A percentile compares a stretch with the other conserved stretches of the same genome.
Conservation (phyloP, 2,888 invertebrate species). For the Aricia artaxerxes region DNA sequence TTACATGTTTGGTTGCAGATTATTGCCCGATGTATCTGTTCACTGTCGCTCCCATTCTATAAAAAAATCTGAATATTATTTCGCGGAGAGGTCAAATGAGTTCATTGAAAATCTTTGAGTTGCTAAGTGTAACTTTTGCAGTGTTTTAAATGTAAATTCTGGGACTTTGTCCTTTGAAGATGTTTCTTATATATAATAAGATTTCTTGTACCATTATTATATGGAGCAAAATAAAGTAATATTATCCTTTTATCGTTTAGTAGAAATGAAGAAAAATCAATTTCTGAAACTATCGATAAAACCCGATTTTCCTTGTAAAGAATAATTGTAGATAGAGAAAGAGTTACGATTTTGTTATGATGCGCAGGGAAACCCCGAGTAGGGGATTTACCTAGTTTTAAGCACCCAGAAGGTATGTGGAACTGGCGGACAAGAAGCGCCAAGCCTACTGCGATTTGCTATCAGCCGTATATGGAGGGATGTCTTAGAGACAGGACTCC, state of each 20-base stretch:
- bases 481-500: not conserved
- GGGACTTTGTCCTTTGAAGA: conserved; percentile 9
- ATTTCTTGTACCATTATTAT: not conserved
- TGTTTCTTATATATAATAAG: conserved; percentile 7
- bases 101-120: conserved; percentile 7
- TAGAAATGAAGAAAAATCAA: not conserved
- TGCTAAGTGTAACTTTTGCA: not conserved
- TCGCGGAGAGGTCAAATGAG: not conserved
- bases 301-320: too few relatives aligned
- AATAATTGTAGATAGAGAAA: too few relatives aligned
- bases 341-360: too few relatives aligned
- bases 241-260: not conserved
- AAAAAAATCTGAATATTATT: not conserved
- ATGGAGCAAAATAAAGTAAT: not conserved
- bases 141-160: conserved; percentile 12
- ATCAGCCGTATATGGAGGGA: too few relatives aligned
- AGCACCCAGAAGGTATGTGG: too few relatives aligned
- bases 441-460: too few relatives aligned
- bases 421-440: too few relatives aligned
- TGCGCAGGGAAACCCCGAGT: too few relatives aligned
- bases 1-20: too few relatives aligned
- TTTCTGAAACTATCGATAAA: not conserved
- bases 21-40: too few relatives aligned
- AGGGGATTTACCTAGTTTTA: too few relatives aligned
- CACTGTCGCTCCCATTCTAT: too few relatives aligned